Percentiles rank a stretch among this genome's conserved stretches.
These are phyloP conservation scores for Remorina albescens DNA, from an alignment of 2,797 vertebrate genomes.

Conservation along the genomic window DNA sequence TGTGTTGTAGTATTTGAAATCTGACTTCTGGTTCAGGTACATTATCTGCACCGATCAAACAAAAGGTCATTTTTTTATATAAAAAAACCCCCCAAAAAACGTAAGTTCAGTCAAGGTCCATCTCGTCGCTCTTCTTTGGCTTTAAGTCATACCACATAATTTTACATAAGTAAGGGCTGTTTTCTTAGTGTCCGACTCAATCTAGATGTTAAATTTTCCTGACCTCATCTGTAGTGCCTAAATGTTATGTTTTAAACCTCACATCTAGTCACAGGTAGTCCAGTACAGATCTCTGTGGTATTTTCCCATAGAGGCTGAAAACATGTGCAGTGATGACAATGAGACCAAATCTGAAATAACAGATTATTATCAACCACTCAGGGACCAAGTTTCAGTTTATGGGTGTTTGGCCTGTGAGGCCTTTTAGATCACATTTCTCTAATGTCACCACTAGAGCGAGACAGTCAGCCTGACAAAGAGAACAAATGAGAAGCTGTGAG, in stretches of 20 bases:
- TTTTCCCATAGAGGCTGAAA: not conserved
- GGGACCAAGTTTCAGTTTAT: not conserved
- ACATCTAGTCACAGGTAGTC: not conserved
- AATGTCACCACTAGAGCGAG: conserved; percentile 72
- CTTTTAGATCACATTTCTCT: conserved; percentile 27
- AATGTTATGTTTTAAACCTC: not conserved
- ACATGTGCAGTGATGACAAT: not conserved
- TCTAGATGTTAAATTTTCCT: not conserved
- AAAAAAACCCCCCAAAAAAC: too few species aligned
- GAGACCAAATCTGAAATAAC: too few species aligned
- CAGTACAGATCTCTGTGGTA: not conserved
- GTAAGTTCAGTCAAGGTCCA: too few species aligned
- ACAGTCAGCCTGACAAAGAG: conserved; percentile 53
- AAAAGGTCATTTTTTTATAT: too few species aligned
- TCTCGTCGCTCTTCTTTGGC: not conserved
- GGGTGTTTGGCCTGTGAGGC: not conserved
- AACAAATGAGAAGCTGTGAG: not conserved
- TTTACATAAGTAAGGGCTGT: not conserved
- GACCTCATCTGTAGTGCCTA: not conserved
- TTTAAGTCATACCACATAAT: not conserved
- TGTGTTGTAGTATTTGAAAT: too few species aligned
- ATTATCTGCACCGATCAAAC: too few species aligned
- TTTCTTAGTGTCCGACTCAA: not conserved
- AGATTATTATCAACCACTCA: not conserved
- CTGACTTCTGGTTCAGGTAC: too few species aligned